Evolutionary conservation across 2,888 invertebrate species (phyloP), one percentile per base, ranked within the genome.

Genomic region (Pristionchus fissidentatus): DNA sequence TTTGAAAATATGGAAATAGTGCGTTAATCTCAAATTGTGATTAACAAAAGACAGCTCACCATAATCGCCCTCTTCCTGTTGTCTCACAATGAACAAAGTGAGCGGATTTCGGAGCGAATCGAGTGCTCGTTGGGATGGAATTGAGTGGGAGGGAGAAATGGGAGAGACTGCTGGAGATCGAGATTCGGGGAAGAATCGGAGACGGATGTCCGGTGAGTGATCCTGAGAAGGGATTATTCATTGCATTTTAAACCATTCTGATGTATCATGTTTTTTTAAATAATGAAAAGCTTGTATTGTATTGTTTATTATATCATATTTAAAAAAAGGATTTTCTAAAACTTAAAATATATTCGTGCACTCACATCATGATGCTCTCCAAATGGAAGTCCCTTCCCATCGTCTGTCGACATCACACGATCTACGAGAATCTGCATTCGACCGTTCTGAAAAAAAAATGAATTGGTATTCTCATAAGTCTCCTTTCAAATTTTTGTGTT

Each of bases 331-430:
- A 75, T 46, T 26, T 26, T 22, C 19, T 5, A 35, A n/a, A 38
- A 13, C n/a, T 7, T n/a, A 73, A 2, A 43, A 38, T 73, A 73
- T 13, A 73, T 13, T 38, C 43, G n/a, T 73, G 43, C 2, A 26
- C 79, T 57, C 15, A 79, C 79, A 38, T 81, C 80, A 13, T 52
- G 46, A 38, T 81, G 62, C 38, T 81, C 80, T 60, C 80, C 80
- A n/a, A 52, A 81, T 7, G 80, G 80, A 57, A 89, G 77, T 43
- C 89, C 89, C 70, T 88, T 89, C 15, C 88, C 88, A 70, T 89
- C 89, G 78, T 86, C 84, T 2, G 66, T 77, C 4, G 55, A 46
- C 15, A 88, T 60, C 7, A 75, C 55, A 32, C 89, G 84, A 62
- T 89, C 89, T 26, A 89, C 84, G 26, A 89, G 35, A n/a, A 89